Evolutionary conservation across 2,888 invertebrate genomes (phyloP).

Genomic region (Mimas tiliae): DNA sequence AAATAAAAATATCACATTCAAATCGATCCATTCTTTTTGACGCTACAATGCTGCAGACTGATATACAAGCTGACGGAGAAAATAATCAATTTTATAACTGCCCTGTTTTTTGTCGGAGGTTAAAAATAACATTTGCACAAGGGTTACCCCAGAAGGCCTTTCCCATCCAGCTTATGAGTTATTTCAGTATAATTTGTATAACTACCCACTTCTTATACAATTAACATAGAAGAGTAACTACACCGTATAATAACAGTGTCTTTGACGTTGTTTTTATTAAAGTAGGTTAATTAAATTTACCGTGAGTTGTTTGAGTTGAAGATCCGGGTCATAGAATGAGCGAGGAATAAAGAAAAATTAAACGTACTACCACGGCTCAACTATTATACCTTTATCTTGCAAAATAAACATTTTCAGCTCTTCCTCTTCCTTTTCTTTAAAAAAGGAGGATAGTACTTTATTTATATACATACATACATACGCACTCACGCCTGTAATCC

Average conservation of each 20-base stretch:
- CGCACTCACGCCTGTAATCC: no score
- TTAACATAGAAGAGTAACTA: constrained; percentile 15
- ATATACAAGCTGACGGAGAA: no score
- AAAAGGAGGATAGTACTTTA: no score
- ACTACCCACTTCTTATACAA: not conserved
- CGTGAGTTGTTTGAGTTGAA: constrained; percentile 17
- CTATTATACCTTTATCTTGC: constrained; percentile 1
- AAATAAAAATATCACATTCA: not conserved
- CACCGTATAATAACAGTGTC: constrained; percentile 20
- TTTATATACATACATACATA: no score
- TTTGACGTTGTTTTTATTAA: constrained; percentile 22
- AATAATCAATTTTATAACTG: no score
- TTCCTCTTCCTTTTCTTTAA: no score
- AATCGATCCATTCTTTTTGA: no score
- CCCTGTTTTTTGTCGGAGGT: no score
- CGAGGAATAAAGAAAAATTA: constrained; percentile 1
- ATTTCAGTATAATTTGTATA: not conserved
- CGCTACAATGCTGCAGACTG: no score
- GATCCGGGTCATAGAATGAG: constrained; percentile 15
- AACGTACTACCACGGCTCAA: not conserved
- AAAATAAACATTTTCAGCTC: not conserved
- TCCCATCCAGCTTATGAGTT: not conserved
- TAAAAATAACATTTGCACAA: not conserved
- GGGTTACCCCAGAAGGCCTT: not conserved
- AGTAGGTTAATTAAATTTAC: constrained; percentile 21